Evolutionary conservation across 2,113 vertebrate genomes (phyloP).

Genomic region (Porphyrio hochstetteri): DNA sequence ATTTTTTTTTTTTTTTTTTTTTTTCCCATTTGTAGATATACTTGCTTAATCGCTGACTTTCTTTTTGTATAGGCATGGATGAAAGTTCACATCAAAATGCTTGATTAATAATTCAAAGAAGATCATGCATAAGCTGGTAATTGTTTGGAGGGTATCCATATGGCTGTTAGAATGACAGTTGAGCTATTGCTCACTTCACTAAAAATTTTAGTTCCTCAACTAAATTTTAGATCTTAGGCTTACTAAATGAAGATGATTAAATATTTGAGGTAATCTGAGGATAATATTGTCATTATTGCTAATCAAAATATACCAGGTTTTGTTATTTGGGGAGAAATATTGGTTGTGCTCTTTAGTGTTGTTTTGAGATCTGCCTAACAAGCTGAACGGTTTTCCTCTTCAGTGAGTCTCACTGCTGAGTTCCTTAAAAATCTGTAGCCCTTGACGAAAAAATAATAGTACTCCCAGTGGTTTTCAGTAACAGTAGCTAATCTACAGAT

Average conservation of each 20-base stretch:
- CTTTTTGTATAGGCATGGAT: neutral
- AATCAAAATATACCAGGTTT: neutral
- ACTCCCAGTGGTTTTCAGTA: neutral
- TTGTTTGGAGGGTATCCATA: neutral
- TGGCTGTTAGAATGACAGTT: neutral
- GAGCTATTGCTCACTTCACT: neutral
- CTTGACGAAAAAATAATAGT: neutral
- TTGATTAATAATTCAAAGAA: neutral
- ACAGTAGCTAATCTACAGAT: neutral
- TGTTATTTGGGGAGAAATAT: neutral
- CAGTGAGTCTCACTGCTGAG: neutral
- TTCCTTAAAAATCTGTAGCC: neutral
- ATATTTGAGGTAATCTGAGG: neutral
- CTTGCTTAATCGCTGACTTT: neutral
- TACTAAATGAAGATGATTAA: neutral
- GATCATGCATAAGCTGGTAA: neutral
- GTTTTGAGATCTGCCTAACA: neutral
- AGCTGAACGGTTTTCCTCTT: neutral
- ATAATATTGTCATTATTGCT: neutral
- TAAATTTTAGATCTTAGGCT: neutral
- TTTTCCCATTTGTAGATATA: slow-evolving; percentile 11
- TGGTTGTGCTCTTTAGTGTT: neutral
- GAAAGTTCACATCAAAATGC: neutral
- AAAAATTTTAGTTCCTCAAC: neutral
- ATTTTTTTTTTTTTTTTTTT: neutral